Base-by-base conservation (phyloP, 2,797 vertebrate species). In the Florisuga fusca region DNA sequence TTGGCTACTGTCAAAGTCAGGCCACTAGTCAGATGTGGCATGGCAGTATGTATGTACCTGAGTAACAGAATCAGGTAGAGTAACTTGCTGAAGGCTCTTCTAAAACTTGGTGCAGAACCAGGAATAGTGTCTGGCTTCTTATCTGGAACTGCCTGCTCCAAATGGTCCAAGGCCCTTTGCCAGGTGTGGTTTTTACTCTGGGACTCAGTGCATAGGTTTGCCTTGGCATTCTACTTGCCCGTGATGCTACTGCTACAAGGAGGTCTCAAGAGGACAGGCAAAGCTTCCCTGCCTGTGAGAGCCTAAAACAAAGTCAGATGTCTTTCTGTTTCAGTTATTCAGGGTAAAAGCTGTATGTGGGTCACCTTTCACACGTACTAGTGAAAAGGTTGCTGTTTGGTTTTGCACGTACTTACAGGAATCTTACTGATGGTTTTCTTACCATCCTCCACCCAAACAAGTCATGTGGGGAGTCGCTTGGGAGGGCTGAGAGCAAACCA, bases 401-500 rank as follows among this genome's bases (percentile, higher is more conserved):
- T 91, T 87, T 95, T 90, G 67, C 1, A 38, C 41, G 59, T 82
- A 55, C 55, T 19, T 53, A 33, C 5, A 12, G 45, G 64, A 80
- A 89, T 79, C 58, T 79, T 77, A 36, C 36, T 61, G 57, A 51
- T 84, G 59, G 63, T 63, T 91, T 84, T 4, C 43, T 89, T 88
- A 53, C 43, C 38, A 29, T 90, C n/a, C 68, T 92, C 51, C 92
- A 90, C 61, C 71, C 67, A 71, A 45, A 58, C 5, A 7, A 92
- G 57, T 96, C 91, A 86, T 61, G 78, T 94, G 92, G 81, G 83
- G 93, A 97, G 66, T 80, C 75, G 64, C 62, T 57, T 54, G 87
- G 67, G 80, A 91, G 46, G 91, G 61, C 93, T 87, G 96, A 87
- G 78, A 87, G 41, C 87, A 95, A 90, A 83, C 89, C 94, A 96